Base-by-base conservation (phyloP, 2,113 vertebrate genomes). In the Eclectus roratus region DNA sequence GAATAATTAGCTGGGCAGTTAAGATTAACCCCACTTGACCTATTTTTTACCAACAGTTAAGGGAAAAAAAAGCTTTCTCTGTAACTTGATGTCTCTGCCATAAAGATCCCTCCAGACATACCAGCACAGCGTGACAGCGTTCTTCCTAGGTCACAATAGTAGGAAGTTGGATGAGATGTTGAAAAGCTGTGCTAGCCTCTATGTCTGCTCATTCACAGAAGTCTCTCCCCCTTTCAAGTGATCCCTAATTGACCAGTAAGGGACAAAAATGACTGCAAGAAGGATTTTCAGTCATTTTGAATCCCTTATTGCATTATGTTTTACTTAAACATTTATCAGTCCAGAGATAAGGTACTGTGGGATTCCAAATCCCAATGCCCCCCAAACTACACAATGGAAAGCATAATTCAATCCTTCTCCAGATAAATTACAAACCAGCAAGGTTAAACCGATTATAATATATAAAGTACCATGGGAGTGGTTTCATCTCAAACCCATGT, bases 1-100 rank as follows among this genome's bases (percentile, higher is more conserved):
- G n/a, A 46, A 68, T 50, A 80, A 66, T 74, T 83, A 78, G 49
- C 61, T 31, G 46, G 68, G 39, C 11, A 81, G 61, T 7, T 77
- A 35, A 88, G 61, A 95, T 86, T 92, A 83, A 93, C 29, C 39
- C 44, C 84, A 93, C 65, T 87, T 80, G 73, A 94, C 61, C 84
- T 91, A 43, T 2, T 78, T 77, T 78, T 86, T 53, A 70, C 29
- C 73, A 87, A 28, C 8, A 39, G 52, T 65, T 74, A 64, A 55
- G 47, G 56, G 35, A 35, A 88, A 88, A 91, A 91, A 11, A 14
- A 1, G 19, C 35, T 65, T 65, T 80, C 74, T 55, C 85, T 61
- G 33, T 68, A 72, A 71, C 29, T 35, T 61, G 73, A 46, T 5
- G 3, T 74, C 74, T 52, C 72, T 15, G 1, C 16, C 64, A 35